Base-by-base conservation (phyloP, 2,888 invertebrate genomes). In the Argyresthia albistria region DNA sequence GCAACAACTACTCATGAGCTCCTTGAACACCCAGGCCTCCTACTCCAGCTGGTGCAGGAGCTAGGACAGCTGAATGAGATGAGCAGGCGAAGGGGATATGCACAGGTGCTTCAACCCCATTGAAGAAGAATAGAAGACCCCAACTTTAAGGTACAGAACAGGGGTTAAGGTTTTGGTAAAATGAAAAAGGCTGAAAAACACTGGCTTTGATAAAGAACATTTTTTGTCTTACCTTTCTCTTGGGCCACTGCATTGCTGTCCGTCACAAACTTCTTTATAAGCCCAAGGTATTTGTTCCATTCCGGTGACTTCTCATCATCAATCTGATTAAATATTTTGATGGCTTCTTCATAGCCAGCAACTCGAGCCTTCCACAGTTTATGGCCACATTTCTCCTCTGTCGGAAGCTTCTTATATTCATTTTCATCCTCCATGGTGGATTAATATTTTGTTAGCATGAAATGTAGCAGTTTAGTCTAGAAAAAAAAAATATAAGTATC, bases 351-450 rank as follows among this genome's bases (percentile, higher is more conserved):
- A 66, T 98, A 99, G 0, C 98, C 99, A 60, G 93, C 93, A 1
- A 97, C 90, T 59, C 99, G 90, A 4, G 98, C 98, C 79, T 98
- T 98, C 98, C 98, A 99, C 53, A 94, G 84, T 88, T 98, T 98
- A 78, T 98, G 98, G 12, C 94, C 91, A 76, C 96, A 96, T 73
- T 95, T 92, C 55, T 98, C 98, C 60, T 98, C 98, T 47, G 96
- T 88, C 0, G 96, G 92, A 58, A 96, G 80, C 80, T 96, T 96
- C 64, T 93, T 92, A 71, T 93, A 96, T 80, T 96, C 95, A 59
- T 94, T 95, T 66, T 95, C 95, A 73, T 96, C 94, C 66, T 94
- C 94, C 94, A 94, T 94, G 57, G 66, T 89, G 60, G 52, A 35
- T 11, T 47, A 15, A 14, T 46, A 35, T 46, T 35, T 15, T 37